Evolutionary conservation across 2,888 invertebrate species (phyloP), one percentile per base, ranked within the genome.

Genomic region (Harpagoxenus sublaevis): DNA sequence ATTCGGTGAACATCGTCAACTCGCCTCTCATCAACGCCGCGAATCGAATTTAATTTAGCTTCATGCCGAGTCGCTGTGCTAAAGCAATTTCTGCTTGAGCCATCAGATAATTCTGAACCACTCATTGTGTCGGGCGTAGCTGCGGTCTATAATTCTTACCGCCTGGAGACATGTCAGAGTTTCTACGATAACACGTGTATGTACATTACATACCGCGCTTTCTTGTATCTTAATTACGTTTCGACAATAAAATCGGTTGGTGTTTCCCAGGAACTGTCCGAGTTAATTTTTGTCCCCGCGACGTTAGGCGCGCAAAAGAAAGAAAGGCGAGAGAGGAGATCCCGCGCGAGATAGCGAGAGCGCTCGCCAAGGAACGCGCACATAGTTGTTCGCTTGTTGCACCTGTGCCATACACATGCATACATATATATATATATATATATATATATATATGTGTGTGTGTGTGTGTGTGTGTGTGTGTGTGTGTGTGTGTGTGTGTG

Each of bases 301-400:
- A 71, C 18, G 23, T 57, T 71, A 71, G 57, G 10, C 45, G 45
- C 35, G 78, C 57, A 31, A 18, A 31, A 18, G 78, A 71, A 71
- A 79, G 71, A 79, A 79, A 79, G 73, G 55, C 53, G 45, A 57
- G 73, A 70, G 78, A 78, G 35, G 70, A 68, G 70, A 79, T 73
- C 45, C 23, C 18, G 28, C 45, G 57, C 79, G 60, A 79, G 79
- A 79, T 79, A 73, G 73, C 73, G 79, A 78, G 77, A 48, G 23
- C 73, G 73, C 48, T 55, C 42, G 45, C 18, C 81, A 6, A 45
- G 45, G 45, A 45, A 39, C 39, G 28, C 48, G 45, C 35, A 42
- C 55, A 35, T 63, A 42, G 12, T 23, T n/a, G 28, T 55, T 71
- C 65, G 65, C n/a, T 3, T 35, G 57, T 57, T 65, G 63, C 83